Percentiles rank a stretch among this genome's conserved stretches.
Conservation (phyloP, 2,888 invertebrate genomes). For the Acleris laterana region DNA sequence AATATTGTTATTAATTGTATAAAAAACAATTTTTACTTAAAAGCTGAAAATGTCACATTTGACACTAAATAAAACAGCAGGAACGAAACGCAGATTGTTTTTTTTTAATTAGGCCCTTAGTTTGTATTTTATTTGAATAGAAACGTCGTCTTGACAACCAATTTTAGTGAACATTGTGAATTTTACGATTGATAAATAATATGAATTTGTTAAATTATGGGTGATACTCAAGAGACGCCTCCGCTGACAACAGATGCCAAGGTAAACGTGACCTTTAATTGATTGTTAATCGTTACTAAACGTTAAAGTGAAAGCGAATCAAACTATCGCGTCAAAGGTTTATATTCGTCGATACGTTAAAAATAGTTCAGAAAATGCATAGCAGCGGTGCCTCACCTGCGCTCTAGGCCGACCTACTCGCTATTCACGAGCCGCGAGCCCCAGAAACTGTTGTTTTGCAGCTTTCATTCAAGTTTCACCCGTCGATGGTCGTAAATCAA, state of each 20-base stretch:
- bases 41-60: not conserved
- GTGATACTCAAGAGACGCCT: conserved; percentile 67
- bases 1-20: no score
- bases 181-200: conserved; percentile 66
- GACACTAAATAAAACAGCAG: conserved; percentile 2
- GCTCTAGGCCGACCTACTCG: conserved; percentile 42
- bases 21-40: not conserved
- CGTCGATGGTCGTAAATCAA: conserved; percentile 39
- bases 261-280: conserved; percentile 54
- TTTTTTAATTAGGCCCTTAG: conserved; percentile 37
- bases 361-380: conserved; percentile 69
- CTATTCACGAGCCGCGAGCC: conserved; percentile 27
- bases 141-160: conserved; percentile 80
- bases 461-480: conserved; percentile 35
- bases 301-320: conserved; percentile 41
- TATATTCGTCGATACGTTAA: conserved; percentile 62
- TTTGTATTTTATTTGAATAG: conserved; percentile 71
- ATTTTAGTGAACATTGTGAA: conserved; percentile 65
- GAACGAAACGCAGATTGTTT: conserved; percentile 26
- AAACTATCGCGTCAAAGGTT: conserved; percentile 56
- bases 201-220: conserved; percentile 79
- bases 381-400: conserved; percentile 55
- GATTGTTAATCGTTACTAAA: conserved; percentile 25
- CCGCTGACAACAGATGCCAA: conserved; percentile 64
- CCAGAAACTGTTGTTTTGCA: conserved; percentile 20